Evolutionary conservation across 1,140 invertebrate genomes (phyloP), one percentile per base, ranked within the genome.

Genomic region (Trichomalopsis sarcophagae): DNA sequence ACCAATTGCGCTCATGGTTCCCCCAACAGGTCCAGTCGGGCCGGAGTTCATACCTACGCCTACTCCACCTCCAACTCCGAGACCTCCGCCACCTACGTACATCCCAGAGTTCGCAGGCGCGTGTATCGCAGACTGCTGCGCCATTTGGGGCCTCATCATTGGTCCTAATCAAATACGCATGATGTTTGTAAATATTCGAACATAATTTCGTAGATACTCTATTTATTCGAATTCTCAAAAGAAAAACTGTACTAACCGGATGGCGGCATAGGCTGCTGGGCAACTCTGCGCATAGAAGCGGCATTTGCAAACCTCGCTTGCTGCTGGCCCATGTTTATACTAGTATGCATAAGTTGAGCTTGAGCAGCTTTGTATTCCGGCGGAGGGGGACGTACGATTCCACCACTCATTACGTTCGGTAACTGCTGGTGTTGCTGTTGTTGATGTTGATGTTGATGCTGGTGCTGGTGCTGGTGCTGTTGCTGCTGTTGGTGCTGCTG

Each of bases 331-430:
- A 93, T 94, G 78, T 91, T 91, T 86, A 88, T 94, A 89, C 89
- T 89, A 36, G 90, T 92, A 90, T 94, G 95, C 94, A 95, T 95
- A 93, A 95, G 94, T 91, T 93, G 95, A 89, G 93, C 94, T 90
- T 94, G 95, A 27, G 92, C 94, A 4, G 95, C 94, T 92, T 96
- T 97, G 91, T 97, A 96, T 90, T 97, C 96, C 2, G 96, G 96
- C 40, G 96, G 96, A 30, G 96, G 96, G 21, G 96, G 96, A 74
- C 96, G 93, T 11, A 93, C 91, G 27, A 91, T 89, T 36, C 90
- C 91, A 85, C 92, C 92, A 77, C 90, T 91, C 82, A 91, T 91
- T 6, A 92, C 90, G 92, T 93, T 93, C 86, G 94, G 93, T 81
- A 93, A 91, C 68, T 93, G 93, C 82, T 89, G 90, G 40, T 88